These are phyloP conservation scores for Rhinoraja longicauda DNA, from an alignment of 2,797 vertebrate genomes.

Conservation along the genomic window DNA sequence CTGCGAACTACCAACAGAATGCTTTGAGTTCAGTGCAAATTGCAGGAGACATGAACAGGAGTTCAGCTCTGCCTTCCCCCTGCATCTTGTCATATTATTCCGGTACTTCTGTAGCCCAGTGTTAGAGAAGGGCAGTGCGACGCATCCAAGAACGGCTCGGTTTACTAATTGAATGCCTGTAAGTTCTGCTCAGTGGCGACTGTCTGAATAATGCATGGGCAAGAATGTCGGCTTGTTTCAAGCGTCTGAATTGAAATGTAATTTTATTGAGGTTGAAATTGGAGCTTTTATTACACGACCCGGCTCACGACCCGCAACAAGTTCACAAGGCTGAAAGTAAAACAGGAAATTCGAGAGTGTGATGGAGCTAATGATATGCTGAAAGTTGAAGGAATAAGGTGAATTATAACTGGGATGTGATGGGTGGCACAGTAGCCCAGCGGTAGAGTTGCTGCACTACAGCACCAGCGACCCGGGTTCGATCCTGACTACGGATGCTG, in stretches of 20 bases:
- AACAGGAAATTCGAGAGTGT: background rate
- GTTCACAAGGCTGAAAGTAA: background rate
- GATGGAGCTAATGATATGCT: background rate
- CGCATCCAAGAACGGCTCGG: background rate
- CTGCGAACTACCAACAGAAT: background rate
- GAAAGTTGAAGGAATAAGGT: background rate
- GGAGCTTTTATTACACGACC: background rate
- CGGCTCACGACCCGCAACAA: background rate
- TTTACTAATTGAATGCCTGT: background rate
- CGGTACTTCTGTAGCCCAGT: background rate
- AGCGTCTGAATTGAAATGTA: no score
- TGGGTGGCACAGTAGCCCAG: background rate
- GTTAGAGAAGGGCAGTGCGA: background rate
- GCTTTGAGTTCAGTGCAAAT: background rate
- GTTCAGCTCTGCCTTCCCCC: background rate
- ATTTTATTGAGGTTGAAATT: background rate
- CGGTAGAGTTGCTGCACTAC: no score
- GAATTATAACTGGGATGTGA: background rate
- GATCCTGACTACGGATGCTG: no score
- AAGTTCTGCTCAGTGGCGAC: background rate
- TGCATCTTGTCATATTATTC: background rate
- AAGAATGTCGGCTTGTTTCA: background rate
- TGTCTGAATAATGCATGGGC: background rate
- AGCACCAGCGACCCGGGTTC: no score
- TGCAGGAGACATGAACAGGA: background rate